Conservation (phyloP, 2,888 invertebrate species). For the Xanthorhoe designata region DNA sequence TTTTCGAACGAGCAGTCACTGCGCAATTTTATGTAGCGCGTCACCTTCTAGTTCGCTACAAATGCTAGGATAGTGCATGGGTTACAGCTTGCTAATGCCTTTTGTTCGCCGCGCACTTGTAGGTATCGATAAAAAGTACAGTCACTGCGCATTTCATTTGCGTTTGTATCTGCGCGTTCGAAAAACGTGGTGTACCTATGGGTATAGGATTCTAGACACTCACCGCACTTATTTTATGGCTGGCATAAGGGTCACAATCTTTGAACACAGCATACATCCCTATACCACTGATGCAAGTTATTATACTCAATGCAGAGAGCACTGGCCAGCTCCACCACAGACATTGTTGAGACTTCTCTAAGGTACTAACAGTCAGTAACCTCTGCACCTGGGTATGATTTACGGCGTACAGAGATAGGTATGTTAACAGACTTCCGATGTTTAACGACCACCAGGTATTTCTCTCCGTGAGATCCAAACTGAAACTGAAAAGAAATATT, state of each 20-base stretch:
- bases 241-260: slow-evolving; percentile 91
- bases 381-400: slow-evolving; percentile 93
- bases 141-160: no score
- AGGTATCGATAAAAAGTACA: no score
- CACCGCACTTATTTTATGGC: slow-evolving; percentile 86
- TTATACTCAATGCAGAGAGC: slow-evolving; percentile 89
- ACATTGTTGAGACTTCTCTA: slow-evolving; percentile 89
- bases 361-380: slow-evolving; percentile 88
- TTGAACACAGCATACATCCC: slow-evolving; percentile 94
- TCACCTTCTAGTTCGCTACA: no score
- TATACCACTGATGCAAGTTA: slow-evolving; percentile 91
- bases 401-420: slow-evolving; percentile 93
- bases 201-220: slow-evolving; percentile 33
- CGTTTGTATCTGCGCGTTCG: no score
- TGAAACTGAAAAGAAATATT: slow-evolving; percentile 84
- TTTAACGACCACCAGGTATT: slow-evolving; percentile 93
- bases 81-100: no score
- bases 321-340: slow-evolving; percentile 94
- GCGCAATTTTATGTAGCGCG: no score
- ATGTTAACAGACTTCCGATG: slow-evolving; percentile 93
- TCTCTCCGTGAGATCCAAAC: slow-evolving; percentile 92
- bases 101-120: no score
- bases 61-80: no score
- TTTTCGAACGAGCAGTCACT: no score
- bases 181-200: no score